Evolutionary conservation across 2,888 invertebrate genomes (phyloP).

Genomic region (Chrysopilus asiliformis): DNA sequence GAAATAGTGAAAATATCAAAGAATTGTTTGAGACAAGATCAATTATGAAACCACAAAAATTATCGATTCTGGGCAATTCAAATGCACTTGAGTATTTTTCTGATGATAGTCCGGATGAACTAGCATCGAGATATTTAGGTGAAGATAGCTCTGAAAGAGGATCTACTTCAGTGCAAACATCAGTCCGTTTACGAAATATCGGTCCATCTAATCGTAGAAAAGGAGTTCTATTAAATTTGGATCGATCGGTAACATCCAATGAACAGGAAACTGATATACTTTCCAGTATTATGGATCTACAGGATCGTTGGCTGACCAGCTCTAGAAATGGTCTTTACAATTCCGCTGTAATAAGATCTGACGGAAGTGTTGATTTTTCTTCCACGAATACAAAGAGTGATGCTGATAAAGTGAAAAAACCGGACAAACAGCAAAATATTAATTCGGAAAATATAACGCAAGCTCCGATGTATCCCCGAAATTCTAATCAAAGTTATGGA

Average conservation of each 20-base stretch:
- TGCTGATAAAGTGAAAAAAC: slow-evolving; percentile 2
- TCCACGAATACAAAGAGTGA: slow-evolving; percentile 5
- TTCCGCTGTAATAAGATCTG: slow-evolving; percentile 36
- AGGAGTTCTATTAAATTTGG: slow-evolving; percentile 16
- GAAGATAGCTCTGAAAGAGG: slow-evolving; percentile 33
- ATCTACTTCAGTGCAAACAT: slow-evolving; percentile 28
- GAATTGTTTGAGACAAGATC: slow-evolving; percentile 8
- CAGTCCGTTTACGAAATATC: slow-evolving; percentile 1
- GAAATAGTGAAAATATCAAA: not conserved
- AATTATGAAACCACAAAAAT: slow-evolving; percentile 15
- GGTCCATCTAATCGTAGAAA: slow-evolving; percentile 8
- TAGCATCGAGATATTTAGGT: slow-evolving; percentile 17
- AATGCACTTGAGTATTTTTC: slow-evolving; percentile 59
- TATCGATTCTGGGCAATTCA: slow-evolving; percentile 52
- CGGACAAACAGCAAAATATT: slow-evolving; percentile 5
- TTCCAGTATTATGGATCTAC: slow-evolving; percentile 54
- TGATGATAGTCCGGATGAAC: slow-evolving; percentile 39
- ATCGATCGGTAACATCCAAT: slow-evolving; percentile 12
- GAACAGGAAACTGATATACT: slow-evolving; percentile 41
- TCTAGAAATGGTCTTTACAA: slow-evolving; percentile 42
- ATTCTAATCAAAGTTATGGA: slow-evolving; percentile 28
- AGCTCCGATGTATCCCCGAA: slow-evolving; percentile 51
- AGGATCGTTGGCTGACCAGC: slow-evolving; percentile 55
- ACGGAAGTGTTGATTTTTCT: slow-evolving; percentile 46
- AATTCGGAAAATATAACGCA: slow-evolving; percentile 26